Evolutionary conservation across 2,888 invertebrate genomes (phyloP).

Genomic region (Caenorhabditis zanzibari): DNA sequence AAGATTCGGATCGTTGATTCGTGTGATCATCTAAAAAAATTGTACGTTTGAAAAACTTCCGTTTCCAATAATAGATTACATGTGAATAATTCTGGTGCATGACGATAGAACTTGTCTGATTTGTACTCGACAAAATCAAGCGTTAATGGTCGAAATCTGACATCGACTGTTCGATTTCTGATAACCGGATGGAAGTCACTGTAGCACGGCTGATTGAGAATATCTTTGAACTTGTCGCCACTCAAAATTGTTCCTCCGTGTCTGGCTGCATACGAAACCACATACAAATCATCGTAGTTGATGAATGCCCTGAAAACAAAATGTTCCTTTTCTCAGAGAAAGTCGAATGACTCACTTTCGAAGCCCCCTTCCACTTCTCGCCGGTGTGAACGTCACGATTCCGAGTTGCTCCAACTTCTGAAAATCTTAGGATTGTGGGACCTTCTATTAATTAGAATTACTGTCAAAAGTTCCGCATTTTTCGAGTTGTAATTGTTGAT

Average conservation of each 20-base stretch:
- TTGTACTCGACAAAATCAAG: slow-evolving; percentile 69
- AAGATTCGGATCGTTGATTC: slow-evolving; percentile 24
- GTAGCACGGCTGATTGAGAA: slow-evolving; percentile 71
- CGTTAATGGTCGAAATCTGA: slow-evolving; percentile 69
- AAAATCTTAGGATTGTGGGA: slow-evolving; percentile 7
- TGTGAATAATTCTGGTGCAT: slow-evolving; percentile 71
- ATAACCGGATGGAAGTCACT: slow-evolving; percentile 72
- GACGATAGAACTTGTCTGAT: slow-evolving; percentile 70
- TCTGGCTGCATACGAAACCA: slow-evolving; percentile 72
- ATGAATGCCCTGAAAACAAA: slow-evolving; percentile 70
- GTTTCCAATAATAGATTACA: slow-evolving; percentile 43
- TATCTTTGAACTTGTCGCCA: slow-evolving; percentile 78
- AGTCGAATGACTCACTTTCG: slow-evolving; percentile 60
- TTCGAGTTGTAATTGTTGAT: slow-evolving; percentile 72
- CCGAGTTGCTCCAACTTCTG: slow-evolving; percentile 74
- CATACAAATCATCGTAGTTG: slow-evolving; percentile 80
- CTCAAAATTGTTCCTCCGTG: slow-evolving; percentile 77
- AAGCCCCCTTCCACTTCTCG: slow-evolving; percentile 72
- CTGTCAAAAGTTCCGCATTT: slow-evolving; percentile 67
- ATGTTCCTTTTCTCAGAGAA: not conserved
- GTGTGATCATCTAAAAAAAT: slow-evolving; percentile 52
- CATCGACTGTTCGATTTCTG: slow-evolving; percentile 67
- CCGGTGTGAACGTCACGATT: slow-evolving; percentile 78
- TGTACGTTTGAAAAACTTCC: too few relatives aligned
- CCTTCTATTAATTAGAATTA: not conserved